Evolutionary conservation across 1,140 invertebrate genomes (phyloP).

Genomic region (Dreissena rostriformis): DNA sequence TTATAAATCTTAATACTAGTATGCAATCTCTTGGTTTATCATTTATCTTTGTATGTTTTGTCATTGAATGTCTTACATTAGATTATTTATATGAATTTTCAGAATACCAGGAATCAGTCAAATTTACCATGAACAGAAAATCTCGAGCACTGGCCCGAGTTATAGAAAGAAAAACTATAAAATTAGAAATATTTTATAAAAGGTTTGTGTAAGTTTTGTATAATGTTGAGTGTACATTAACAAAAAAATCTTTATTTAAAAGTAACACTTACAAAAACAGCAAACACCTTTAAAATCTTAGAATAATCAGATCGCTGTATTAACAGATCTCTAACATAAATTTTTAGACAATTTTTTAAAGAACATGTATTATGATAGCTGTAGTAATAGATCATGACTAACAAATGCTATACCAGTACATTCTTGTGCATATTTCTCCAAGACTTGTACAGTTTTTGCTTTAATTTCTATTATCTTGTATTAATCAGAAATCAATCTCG

Average conservation of each 20-base stretch:
- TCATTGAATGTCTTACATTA: background rate
- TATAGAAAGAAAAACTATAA: conserved; percentile 93
- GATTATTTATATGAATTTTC: conserved; percentile 54
- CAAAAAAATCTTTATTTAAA: no score
- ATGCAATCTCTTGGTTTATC: background rate
- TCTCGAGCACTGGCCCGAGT: conserved; percentile 90
- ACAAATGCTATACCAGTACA: no score
- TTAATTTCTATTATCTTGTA: no score
- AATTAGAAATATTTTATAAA: conserved; percentile 95
- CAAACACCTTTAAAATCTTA: no score
- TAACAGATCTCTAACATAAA: no score
- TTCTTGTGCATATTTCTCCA: no score
- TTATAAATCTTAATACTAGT: background rate
- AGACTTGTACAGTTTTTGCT: no score
- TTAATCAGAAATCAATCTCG: background rate
- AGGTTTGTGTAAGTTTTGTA: conserved; percentile 85
- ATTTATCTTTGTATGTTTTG: background rate
- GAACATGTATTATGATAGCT: no score
- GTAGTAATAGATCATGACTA: no score
- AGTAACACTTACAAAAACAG: no score
- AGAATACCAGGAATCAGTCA: conserved; percentile 91
- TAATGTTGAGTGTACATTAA: background rate
- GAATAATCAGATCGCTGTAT: no score
- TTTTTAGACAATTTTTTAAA: no score
- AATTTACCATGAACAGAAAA: conserved; percentile 90